Conservation (phyloP, 2,113 vertebrate genomes). For the Lagopus leucura region DNA sequence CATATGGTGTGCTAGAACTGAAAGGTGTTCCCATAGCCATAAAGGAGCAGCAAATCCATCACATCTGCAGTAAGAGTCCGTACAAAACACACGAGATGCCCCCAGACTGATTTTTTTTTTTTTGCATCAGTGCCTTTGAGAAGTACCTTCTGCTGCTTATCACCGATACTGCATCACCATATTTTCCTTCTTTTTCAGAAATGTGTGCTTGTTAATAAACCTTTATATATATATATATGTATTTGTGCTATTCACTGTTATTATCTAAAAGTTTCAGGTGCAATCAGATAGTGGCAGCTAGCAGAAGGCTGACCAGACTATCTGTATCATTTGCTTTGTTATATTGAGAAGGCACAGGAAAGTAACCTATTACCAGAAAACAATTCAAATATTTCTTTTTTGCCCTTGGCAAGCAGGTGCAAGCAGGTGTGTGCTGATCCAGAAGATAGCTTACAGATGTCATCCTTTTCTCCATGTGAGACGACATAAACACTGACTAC, state of each 20-base stretch:
- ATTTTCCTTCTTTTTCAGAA: background rate
- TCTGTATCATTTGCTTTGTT: background rate
- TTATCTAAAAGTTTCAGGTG: background rate
- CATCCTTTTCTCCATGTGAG: background rate
- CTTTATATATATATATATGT: background rate
- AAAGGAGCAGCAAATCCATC: background rate
- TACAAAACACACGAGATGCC: background rate
- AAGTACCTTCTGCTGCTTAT: background rate
- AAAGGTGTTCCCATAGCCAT: background rate
- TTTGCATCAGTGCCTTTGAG: background rate
- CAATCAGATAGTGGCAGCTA: background rate
- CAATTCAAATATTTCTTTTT: constrained; percentile 38
- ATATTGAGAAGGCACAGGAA: background rate
- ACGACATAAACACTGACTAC: background rate
- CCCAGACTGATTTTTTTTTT: background rate
- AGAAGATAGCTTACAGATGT: background rate
- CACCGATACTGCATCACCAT: background rate
- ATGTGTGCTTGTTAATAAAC: background rate
- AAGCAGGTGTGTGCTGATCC: constrained; percentile 18
- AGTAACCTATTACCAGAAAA: background rate
- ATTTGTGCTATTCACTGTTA: background rate
- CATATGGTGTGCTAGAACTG: background rate
- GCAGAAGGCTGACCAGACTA: background rate
- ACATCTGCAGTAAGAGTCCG: background rate
- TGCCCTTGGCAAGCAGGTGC: constrained; percentile 43